Evolutionary conservation across 2,113 vertebrate species (phyloP).

Genomic region (Spheniscus mendiculus): DNA sequence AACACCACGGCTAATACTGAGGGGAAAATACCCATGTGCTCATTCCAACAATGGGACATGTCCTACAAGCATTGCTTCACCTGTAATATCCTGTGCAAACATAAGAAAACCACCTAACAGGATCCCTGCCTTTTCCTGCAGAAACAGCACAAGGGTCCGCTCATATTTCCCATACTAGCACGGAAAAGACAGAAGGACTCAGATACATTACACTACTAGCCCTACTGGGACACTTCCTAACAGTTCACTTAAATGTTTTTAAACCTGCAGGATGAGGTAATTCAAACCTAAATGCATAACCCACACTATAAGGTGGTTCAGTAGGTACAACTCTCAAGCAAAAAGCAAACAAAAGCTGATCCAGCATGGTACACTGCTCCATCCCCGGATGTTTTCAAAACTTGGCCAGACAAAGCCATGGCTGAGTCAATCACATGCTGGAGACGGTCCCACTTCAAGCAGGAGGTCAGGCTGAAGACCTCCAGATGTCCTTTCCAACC

Average conservation of each 20-base stretch:
- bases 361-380: neutral
- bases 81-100: neutral
- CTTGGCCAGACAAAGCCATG: neutral
- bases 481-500: neutral
- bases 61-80: neutral
- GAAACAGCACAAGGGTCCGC: neutral
- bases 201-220: neutral
- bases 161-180: neutral
- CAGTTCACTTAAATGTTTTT: neutral
- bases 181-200: neutral
- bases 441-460: neutral
- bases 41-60: neutral
- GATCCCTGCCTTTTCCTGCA: neutral
- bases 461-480: slow-evolving; percentile 1
- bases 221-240: slow-evolving; percentile 9
- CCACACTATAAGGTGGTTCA: neutral
- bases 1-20: fast-evolving
- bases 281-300: neutral
- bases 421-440: neutral
- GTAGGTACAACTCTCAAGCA: neutral
- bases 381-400: neutral
- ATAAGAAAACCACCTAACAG: neutral
- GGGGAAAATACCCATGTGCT: neutral
- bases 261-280: slow-evolving; percentile 46
- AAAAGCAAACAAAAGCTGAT: slow-evolving; percentile 31